Conservation (phyloP, 1,140 invertebrate genomes). For the Hirudo medicinalis region DNA sequence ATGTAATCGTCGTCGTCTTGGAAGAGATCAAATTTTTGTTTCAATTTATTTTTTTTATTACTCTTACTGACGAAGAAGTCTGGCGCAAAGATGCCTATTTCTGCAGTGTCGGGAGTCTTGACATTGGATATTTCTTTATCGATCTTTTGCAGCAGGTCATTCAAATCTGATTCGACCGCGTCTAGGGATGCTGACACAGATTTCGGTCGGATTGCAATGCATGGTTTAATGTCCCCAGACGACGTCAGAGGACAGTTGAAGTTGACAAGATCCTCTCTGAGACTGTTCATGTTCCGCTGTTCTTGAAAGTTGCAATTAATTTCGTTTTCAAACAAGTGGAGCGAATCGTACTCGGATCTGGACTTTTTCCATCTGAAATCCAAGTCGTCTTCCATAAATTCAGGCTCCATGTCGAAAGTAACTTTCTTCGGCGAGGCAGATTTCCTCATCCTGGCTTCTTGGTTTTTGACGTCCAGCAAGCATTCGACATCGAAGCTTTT, state of each 20-base stretch:
- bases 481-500: neutral
- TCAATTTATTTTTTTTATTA: neutral
- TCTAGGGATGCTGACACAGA: neutral
- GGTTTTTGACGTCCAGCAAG: neutral
- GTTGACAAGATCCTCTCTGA: neutral
- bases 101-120: slow-evolving; percentile 13
- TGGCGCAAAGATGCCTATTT: slow-evolving; percentile 6
- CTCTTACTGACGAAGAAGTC: neutral
- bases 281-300: neutral
- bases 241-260: neutral
- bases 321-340: neutral
- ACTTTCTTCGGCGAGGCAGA: slow-evolving; percentile 9
- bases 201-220: neutral
- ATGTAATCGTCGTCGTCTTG: slow-evolving; percentile 7
- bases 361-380: neutral
- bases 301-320: neutral
- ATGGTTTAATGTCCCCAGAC: neutral
- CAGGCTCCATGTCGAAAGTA: slow-evolving; percentile 14
- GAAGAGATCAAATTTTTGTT: neutral
- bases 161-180: neutral
- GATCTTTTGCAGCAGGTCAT: slow-evolving; percentile 6
- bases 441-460: neutral
- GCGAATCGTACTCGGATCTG: neutral
- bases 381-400: neutral
- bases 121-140: slow-evolving; percentile 17